A percentile compares a stretch with the other conserved stretches of the same genome.
Conservation (phyloP, 2,888 invertebrate species). For the Aquatica leii region DNA sequence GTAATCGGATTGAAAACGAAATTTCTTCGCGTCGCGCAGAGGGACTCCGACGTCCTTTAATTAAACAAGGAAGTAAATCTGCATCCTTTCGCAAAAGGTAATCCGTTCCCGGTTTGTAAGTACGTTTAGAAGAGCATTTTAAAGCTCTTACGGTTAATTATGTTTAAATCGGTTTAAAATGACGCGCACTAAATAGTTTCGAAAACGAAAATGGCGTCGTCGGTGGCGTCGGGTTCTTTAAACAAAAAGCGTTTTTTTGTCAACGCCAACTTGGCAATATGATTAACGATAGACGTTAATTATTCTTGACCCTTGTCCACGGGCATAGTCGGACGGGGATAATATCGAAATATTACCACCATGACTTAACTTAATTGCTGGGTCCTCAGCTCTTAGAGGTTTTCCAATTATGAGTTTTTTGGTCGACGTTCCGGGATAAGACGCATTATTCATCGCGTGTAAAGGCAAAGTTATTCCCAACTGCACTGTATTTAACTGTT, state of each 20-base stretch:
- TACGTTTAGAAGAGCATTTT: slow-evolving; percentile 28
- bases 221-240: slow-evolving; percentile 2
- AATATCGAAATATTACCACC: slow-evolving; percentile 27
- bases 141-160: slow-evolving; percentile 41
- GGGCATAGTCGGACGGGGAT: slow-evolving; percentile 23
- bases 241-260: slow-evolving; percentile 31
- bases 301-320: slow-evolving; percentile 47
- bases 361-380: slow-evolving; percentile 33
- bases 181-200: neutral
- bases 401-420: slow-evolving; percentile 7
- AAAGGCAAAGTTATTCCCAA: slow-evolving; percentile 24
- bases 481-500: slow-evolving; percentile 39
- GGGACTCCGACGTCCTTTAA: slow-evolving; percentile 7
- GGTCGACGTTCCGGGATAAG: neutral
- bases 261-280: slow-evolving; percentile 37
- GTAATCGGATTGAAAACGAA: too few relatives aligned
- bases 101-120: slow-evolving; percentile 25
- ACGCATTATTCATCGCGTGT: slow-evolving; percentile 6
- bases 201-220: too few relatives aligned
- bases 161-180: slow-evolving; percentile 34
- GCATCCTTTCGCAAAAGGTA: slow-evolving; percentile 30
- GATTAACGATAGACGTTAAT: slow-evolving; percentile 48
- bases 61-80: slow-evolving; percentile 23
- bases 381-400: slow-evolving; percentile 17
- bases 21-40: too few relatives aligned